Conservation (phyloP, 2,113 vertebrate genomes). For the Cichladusa arquata region DNA sequence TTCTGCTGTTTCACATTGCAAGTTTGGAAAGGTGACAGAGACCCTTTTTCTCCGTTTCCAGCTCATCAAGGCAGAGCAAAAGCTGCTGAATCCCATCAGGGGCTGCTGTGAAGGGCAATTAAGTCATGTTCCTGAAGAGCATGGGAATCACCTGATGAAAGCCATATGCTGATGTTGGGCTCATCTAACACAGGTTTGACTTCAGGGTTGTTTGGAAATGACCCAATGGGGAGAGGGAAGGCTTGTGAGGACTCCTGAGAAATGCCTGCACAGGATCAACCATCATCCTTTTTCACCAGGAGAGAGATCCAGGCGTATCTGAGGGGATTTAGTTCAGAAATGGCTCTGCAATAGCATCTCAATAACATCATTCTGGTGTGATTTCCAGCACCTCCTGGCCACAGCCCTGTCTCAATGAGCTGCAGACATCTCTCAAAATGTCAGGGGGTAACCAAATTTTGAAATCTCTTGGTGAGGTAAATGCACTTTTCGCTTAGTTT, state of each 20-base stretch:
- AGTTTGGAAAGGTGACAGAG: background rate
- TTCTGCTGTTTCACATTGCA: background rate
- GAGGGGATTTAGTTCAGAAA: background rate
- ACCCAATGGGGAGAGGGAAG: background rate
- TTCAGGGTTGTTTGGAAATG: conserved; percentile 17
- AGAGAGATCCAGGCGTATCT: background rate
- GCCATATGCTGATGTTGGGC: background rate
- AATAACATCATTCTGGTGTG: background rate
- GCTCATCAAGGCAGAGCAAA: background rate
- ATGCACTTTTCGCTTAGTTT: background rate
- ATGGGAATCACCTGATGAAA: conserved; percentile 44
- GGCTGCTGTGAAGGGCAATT: background rate
- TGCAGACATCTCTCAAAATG: background rate
- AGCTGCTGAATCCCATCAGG: background rate
- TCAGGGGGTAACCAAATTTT: background rate
- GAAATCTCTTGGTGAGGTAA: background rate
- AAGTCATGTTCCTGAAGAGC: background rate
- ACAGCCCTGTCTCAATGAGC: background rate
- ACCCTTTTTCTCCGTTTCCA: background rate
- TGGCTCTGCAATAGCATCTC: background rate
- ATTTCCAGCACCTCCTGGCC: background rate
- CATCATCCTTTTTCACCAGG: background rate
- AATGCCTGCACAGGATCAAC: conserved; percentile 27
- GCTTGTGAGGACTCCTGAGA: background rate
- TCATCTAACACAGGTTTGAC: conserved; percentile 3